Evolutionary conservation across 1,140 invertebrate genomes (phyloP).

Genomic region (Achroia grisella): DNA sequence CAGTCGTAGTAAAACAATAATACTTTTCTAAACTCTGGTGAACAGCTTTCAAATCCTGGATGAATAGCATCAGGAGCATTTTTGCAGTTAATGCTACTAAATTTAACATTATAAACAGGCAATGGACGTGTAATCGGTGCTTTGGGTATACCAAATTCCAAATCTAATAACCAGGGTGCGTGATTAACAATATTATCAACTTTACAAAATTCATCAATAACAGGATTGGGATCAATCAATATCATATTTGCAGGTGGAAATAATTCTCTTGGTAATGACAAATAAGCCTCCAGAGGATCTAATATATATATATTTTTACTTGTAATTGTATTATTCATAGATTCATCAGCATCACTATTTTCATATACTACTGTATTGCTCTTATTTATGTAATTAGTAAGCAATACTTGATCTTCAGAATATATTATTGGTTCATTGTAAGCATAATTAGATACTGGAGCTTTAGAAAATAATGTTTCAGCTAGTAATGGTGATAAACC

Average conservation of each 20-base stretch:
- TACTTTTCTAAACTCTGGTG: conserved; percentile 27
- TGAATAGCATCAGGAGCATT: conserved; percentile 35
- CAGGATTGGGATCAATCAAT: conserved; percentile 38
- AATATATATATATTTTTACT: conserved; percentile 1
- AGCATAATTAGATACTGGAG: not conserved
- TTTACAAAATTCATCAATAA: conserved; percentile 54
- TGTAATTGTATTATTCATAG: not conserved
- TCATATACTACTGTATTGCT: not conserved
- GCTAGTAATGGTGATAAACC: conserved; percentile 10
- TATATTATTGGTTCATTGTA: not conserved
- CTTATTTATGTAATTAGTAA: conserved; percentile 1
- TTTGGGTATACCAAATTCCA: conserved; percentile 45
- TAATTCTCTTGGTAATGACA: conserved; percentile 35
- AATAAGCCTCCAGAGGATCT: conserved; percentile 34
- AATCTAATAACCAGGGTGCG: conserved; percentile 41
- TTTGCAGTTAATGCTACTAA: conserved; percentile 41
- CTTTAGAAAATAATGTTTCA: not conserved
- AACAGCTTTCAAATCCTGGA: conserved; percentile 44
- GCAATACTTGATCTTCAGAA: not conserved
- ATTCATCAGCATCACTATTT: not conserved
- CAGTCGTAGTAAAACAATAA: conserved; percentile 44
- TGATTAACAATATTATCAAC: conserved; percentile 26
- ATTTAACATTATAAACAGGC: conserved; percentile 40
- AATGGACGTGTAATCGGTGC: conserved; percentile 25
- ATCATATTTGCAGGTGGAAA: conserved; percentile 37